phyloP scores from a whole-genome alignment of 2,888 invertebrate genomes.

The Leptarthrus brevirostris region DNA sequence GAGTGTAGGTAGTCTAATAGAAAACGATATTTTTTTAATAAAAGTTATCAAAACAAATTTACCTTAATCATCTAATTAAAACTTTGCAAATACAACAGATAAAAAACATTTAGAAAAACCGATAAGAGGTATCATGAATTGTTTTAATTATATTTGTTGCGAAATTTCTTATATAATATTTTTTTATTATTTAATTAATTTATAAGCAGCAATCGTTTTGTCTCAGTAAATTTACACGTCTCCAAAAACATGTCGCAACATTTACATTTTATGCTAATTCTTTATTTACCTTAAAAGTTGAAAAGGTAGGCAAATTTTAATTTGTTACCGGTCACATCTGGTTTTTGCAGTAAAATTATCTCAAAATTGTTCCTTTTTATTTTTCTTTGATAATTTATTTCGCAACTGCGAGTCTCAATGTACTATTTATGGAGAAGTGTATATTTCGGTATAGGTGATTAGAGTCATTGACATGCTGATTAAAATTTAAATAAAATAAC shows the following conservation, averaged over 20 bases:
- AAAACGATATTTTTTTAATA: not conserved
- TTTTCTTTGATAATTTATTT: not conserved
- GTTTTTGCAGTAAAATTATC: too few relatives aligned
- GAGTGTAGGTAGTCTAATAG: not conserved
- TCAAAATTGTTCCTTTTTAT: not conserved
- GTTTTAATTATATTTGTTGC: not conserved
- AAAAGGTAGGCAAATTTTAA: too few relatives aligned
- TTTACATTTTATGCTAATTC: not conserved
- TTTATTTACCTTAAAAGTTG: too few relatives aligned
- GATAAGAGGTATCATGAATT: not conserved
- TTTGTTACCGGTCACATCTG: not conserved
- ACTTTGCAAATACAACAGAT: too few relatives aligned
- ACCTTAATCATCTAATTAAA: not conserved
- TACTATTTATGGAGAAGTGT: too few relatives aligned
- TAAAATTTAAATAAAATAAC: not conserved
- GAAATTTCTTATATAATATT: too few relatives aligned
- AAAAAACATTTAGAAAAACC: not conserved
- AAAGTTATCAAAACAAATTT: not conserved
- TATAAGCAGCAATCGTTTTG: too few relatives aligned
- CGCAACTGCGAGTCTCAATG: not conserved
- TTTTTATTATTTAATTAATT: too few relatives aligned
- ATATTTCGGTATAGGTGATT: too few relatives aligned
- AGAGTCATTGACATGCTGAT: not conserved
- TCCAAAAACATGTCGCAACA: not conserved
- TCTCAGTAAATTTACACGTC: too few relatives aligned